phyloP scores from a whole-genome alignment of 2,888 invertebrate genomes.

The Sylvicola cinctus region DNA sequence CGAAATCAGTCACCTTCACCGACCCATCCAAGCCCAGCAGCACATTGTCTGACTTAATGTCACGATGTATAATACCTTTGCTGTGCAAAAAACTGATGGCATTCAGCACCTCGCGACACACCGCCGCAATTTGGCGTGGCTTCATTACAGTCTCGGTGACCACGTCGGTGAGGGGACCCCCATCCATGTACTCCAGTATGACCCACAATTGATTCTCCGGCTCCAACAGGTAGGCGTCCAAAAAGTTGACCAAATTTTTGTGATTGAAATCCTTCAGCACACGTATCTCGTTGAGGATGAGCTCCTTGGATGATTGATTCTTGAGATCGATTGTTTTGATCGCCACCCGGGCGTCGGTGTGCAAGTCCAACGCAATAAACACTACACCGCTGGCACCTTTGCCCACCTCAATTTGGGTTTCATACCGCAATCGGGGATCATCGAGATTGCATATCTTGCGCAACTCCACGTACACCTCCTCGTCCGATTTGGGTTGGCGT shows the following conservation, averaged over 20 bases:
- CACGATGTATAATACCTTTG: slow-evolving; percentile 79
- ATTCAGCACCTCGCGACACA: slow-evolving; percentile 72
- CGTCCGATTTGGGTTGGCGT: slow-evolving; percentile 20
- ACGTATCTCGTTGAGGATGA: slow-evolving; percentile 86
- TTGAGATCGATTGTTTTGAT: slow-evolving; percentile 91
- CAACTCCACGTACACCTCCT: slow-evolving; percentile 48
- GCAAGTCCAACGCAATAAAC: slow-evolving; percentile 65
- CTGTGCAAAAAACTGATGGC: slow-evolving; percentile 79
- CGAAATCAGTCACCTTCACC: slow-evolving; percentile 90
- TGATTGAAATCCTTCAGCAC: slow-evolving; percentile 83
- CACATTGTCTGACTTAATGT: slow-evolving; percentile 96
- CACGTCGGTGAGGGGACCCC: slow-evolving; percentile 90
- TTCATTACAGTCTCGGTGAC: slow-evolving; percentile 95
- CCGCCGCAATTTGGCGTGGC: slow-evolving; percentile 89
- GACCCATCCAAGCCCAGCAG: slow-evolving; percentile 80
- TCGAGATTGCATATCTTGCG: slow-evolving; percentile 59
- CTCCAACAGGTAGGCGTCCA: slow-evolving; percentile 81
- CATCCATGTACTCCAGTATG: slow-evolving; percentile 86
- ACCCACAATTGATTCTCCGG: slow-evolving; percentile 87
- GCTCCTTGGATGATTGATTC: slow-evolving; percentile 87
- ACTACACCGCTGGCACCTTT: slow-evolving; percentile 87
- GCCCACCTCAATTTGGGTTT: slow-evolving; percentile 65
- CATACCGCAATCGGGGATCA: slow-evolving; percentile 63
- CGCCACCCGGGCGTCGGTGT: slow-evolving; percentile 59
- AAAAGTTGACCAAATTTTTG: slow-evolving; percentile 86